Conservation (phyloP, 2,797 vertebrate species). For the Sebastes variabilis region DNA sequence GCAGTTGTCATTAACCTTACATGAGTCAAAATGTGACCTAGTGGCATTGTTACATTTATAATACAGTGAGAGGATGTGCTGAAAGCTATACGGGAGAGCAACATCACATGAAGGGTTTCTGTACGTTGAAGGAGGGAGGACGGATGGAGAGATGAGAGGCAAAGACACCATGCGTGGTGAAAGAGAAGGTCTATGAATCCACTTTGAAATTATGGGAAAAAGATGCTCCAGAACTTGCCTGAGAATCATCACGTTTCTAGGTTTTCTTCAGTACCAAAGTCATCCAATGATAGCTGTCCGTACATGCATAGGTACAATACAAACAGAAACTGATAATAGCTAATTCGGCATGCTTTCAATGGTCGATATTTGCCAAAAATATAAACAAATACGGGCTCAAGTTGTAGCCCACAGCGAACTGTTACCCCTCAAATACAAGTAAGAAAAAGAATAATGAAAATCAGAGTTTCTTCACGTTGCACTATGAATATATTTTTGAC, state of each 20-base stretch:
- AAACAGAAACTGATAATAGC: not conserved
- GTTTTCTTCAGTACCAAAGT: not conserved
- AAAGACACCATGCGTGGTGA: not conserved
- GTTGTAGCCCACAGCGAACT: not conserved
- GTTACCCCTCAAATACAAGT: not conserved
- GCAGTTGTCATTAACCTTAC: not conserved
- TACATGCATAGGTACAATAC: not conserved
- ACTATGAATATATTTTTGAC: not conserved
- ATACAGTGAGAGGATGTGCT: too few species aligned
- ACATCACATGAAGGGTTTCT: too few species aligned
- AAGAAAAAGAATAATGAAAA: not conserved
- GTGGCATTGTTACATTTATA: too few species aligned
- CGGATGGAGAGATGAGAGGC: not conserved
- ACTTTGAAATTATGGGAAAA: not conserved
- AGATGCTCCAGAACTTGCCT: not conserved
- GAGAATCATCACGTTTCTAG: not conserved
- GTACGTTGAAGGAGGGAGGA: too few species aligned
- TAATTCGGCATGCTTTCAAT: not conserved
- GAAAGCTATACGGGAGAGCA: too few species aligned
- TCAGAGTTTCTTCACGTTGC: not conserved
- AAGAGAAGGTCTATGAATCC: not conserved
- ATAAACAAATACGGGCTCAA: rapidly evolving
- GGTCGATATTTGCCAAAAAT: not conserved
- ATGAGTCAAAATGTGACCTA: too few species aligned
- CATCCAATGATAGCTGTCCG: not conserved